These are phyloP conservation scores for Elephantulus edwardii DNA, from an alignment of 2,113 vertebrate genomes.

Conservation along the genomic window DNA sequence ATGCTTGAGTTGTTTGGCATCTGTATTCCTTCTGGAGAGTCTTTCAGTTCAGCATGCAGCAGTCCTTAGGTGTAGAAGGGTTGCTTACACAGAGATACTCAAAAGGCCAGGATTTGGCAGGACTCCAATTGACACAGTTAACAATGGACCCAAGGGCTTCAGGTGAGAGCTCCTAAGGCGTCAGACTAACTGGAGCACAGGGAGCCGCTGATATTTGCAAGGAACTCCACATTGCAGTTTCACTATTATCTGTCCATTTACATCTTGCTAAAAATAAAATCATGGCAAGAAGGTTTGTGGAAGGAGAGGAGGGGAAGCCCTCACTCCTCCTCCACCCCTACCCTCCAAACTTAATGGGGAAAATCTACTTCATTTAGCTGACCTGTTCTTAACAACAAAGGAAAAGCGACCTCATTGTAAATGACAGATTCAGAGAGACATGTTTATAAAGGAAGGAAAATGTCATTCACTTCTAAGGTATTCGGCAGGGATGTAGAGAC, in stretches of 20 bases:
- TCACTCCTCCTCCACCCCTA: too few relatives aligned
- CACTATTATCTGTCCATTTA: background rate
- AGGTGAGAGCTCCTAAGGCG: background rate
- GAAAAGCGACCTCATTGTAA: background rate
- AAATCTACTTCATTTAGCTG: background rate
- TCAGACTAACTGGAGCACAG: background rate
- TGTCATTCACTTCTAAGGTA: background rate
- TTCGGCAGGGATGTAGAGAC: background rate
- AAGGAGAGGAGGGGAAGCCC: background rate
- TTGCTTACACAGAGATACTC: background rate
- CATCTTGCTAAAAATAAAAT: constrained; percentile 1
- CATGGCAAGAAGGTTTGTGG: background rate
- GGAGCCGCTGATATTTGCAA: background rate
- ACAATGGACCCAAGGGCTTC: background rate
- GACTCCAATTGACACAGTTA: background rate
- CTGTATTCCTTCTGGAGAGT: background rate
- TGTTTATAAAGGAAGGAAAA: constrained; percentile 30
- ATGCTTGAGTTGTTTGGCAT: background rate
- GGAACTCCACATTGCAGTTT: background rate
- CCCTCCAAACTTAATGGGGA: background rate
- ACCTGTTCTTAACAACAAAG: background rate
- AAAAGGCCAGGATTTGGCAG: background rate
- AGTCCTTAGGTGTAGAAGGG: background rate
- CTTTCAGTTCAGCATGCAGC: background rate
- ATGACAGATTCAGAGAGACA: background rate